These are phyloP conservation scores for Leptopilina syphax DNA, from an alignment of 2,888 invertebrate genomes.

Conservation along the genomic window DNA sequence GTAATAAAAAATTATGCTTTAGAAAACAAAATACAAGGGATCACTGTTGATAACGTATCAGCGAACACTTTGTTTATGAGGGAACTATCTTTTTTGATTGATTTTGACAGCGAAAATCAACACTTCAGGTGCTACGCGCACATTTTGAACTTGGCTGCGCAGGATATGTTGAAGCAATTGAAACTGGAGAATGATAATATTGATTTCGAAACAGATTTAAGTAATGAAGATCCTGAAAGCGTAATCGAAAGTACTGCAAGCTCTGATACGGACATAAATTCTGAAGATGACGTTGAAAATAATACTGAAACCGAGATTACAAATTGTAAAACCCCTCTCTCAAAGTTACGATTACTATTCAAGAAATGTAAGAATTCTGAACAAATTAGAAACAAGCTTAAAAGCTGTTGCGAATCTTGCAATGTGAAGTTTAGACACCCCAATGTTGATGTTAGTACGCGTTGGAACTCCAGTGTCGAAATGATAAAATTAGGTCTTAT, in stretches of 20 bases:
- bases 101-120: slow-evolving; percentile 47
- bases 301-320: neutral
- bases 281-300: neutral
- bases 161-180: too few relatives aligned
- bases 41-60: too few relatives aligned
- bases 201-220: too few relatives aligned
- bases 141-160: slow-evolving; percentile 62
- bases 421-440: slow-evolving; percentile 33
- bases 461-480: slow-evolving; percentile 53
- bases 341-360: slow-evolving; percentile 41
- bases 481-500: slow-evolving; percentile 49
- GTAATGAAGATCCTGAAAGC: slow-evolving; percentile 46
- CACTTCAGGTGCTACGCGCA: slow-evolving; percentile 64
- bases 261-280: neutral
- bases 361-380: slow-evolving; percentile 45
- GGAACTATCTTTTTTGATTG: too few relatives aligned
- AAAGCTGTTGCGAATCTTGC: slow-evolving; percentile 48
- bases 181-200: too few relatives aligned
- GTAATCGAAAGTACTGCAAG: too few relatives aligned
- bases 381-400: slow-evolving; percentile 48
- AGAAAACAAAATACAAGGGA: too few relatives aligned
- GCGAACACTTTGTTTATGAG: too few relatives aligned
- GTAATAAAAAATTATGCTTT: too few relatives aligned
- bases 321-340: slow-evolving; percentile 50
- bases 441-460: slow-evolving; percentile 48